Conservation (phyloP, 2,888 invertebrate genomes). For the Dryadula phaetusa region DNA sequence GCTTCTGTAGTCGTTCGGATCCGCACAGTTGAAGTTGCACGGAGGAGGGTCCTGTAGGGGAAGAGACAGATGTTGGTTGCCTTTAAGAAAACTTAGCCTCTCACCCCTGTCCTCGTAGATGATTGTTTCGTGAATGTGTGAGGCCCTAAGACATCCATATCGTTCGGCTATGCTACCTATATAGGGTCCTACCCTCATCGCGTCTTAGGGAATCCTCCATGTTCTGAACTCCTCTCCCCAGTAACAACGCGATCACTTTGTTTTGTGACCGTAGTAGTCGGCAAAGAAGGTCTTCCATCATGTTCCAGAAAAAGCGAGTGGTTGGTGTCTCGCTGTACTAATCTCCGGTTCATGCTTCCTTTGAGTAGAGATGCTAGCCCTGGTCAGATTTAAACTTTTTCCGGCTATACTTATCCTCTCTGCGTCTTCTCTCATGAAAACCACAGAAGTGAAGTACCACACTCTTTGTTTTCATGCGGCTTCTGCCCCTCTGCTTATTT, state of each 20-base stretch:
- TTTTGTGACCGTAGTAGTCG: background rate
- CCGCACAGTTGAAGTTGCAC: background rate
- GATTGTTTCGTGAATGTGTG: slow-evolving; percentile 27
- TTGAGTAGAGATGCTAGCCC: slow-evolving; percentile 11
- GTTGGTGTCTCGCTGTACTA: background rate
- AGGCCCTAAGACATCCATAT: slow-evolving; percentile 23
- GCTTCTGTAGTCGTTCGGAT: background rate
- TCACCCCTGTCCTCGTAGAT: slow-evolving; percentile 35
- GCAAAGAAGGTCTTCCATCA: background rate
- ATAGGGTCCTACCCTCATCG: slow-evolving; percentile 18
- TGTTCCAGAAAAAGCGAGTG: background rate
- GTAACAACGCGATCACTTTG: slow-evolving; percentile 11
- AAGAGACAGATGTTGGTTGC: background rate
- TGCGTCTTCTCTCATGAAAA: slow-evolving; percentile 4
- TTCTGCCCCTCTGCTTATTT: background rate
- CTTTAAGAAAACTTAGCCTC: slow-evolving; percentile 26
- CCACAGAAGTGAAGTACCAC: no score
- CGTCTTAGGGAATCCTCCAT: background rate
- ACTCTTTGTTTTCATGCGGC: background rate
- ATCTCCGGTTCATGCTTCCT: background rate
- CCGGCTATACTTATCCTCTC: slow-evolving; percentile 10
- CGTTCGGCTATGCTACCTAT: slow-evolving; percentile 17
- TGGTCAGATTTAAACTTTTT: background rate
- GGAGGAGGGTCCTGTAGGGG: background rate
- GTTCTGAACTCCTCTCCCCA: background rate